Base-by-base conservation (phyloP, 2,888 invertebrate species). In the Sthenelais limicola region DNA sequence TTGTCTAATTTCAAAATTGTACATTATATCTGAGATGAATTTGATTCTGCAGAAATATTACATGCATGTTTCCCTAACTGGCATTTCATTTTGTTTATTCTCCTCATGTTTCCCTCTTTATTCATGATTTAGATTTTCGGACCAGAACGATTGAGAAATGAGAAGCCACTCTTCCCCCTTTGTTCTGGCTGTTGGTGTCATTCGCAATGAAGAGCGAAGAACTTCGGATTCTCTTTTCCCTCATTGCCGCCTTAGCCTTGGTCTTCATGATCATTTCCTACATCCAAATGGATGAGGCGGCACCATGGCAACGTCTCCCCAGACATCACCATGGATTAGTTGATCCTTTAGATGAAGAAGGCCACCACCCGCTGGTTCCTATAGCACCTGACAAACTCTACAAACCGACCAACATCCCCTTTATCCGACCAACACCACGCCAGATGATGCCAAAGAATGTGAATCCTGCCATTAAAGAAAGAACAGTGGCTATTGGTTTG, bases 401-500 rank as follows among this genome's bases (percentile, higher is more conserved):
- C 24, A 21, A 21, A 2, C 62, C 62, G n/a, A 62, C 62, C 62
- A 62, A 62, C 38, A 62, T 62, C 62, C 62, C 62, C 12, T 62
- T 62, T 43, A 21, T 38, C 21, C 62, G 62, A 9, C 67, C 47
- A 21, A 67, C 47, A 7, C 67, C 47, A 3, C 1, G 47, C 30
- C 12, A 47, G 21, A 4, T 9, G 2, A 24, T 62, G 5, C 38
- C 35, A 7, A 33, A 38, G 24, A 15, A 62, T 3, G 21, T 62
- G 12, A 62, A 18, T 28, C 35, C 38, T 21, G 38, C 62, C 12
- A 49, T 67, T 32, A 68, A 51, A 47, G 75, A 75, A 47, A 71
- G 66, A 15, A 71, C 71, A 7, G 73, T 79, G 3, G 79, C 79
- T n/a, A 68, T 79, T 48, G 79, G 79, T 18, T 71, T 75, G 28